Evolutionary conservation across 1,140 invertebrate species (phyloP).

Genomic region (Drosophila grimshawi): DNA sequence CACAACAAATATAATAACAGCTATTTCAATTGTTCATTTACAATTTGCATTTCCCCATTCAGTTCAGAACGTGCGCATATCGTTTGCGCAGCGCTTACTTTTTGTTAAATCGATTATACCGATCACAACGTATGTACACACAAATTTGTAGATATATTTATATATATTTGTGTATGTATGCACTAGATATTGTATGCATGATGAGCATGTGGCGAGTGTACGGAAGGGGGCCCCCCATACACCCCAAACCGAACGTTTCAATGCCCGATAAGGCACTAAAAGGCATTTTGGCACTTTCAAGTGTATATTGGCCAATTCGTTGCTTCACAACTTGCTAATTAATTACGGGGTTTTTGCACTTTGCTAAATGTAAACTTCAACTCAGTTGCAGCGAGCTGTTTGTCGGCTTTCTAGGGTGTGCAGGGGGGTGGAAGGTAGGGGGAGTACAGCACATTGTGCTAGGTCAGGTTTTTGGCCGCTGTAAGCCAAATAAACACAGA

Average conservation of each 20-base stretch:
- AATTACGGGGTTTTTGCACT: slow-evolving; percentile 76
- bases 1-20: slow-evolving; percentile 24
- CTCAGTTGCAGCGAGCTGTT: background rate
- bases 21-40: slow-evolving; percentile 51
- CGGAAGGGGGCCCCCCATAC: background rate
- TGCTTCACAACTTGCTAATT: slow-evolving; percentile 60
- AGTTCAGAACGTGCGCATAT: slow-evolving; percentile 32
- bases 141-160: background rate
- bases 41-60: slow-evolving; percentile 56
- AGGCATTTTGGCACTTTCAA: slow-evolving; percentile 72
- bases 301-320: slow-evolving; percentile 74
- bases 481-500: slow-evolving; percentile 68
- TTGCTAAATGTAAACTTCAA: slow-evolving; percentile 60
- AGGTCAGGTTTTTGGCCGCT: slow-evolving; percentile 68
- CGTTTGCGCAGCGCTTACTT: slow-evolving; percentile 29
- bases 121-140: slow-evolving; percentile 17
- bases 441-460: slow-evolving; percentile 41
- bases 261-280: slow-evolving; percentile 40
- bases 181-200: background rate
- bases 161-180: background rate
- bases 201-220: too few species aligned
- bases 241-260: background rate
- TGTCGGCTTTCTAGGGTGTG: background rate
- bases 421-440: background rate
- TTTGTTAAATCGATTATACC: slow-evolving; percentile 48